These are phyloP conservation scores for Wasmannia auropunctata DNA, from an alignment of 1,140 invertebrate species.

Conservation along the genomic window DNA sequence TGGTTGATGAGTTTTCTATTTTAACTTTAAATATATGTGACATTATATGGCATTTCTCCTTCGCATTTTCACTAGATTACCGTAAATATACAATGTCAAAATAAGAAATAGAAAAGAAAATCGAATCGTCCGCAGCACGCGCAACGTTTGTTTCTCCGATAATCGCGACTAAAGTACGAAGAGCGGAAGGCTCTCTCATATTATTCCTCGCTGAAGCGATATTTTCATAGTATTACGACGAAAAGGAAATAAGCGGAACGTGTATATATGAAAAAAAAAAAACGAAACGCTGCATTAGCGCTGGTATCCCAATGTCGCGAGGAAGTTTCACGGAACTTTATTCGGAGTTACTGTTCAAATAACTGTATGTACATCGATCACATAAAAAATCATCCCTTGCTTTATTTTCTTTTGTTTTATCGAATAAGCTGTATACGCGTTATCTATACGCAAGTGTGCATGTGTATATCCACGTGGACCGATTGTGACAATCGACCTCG, in stretches of 20 bases:
- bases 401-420: slow-evolving; percentile 40
- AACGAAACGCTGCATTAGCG: slow-evolving; percentile 30
- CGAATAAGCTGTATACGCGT: slow-evolving; percentile 12
- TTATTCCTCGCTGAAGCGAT: slow-evolving; percentile 71
- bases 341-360: background rate
- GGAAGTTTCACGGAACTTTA: slow-evolving; percentile 22
- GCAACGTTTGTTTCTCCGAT: slow-evolving; percentile 62
- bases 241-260: slow-evolving; percentile 45
- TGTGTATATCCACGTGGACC: slow-evolving; percentile 1
- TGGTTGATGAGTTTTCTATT: background rate
- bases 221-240: slow-evolving; percentile 69
- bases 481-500: slow-evolving; percentile 52
- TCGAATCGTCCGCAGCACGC: slow-evolving; percentile 59
- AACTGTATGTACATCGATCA: background rate
- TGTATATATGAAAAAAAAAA: slow-evolving; percentile 12
- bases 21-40: background rate
- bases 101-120: slow-evolving; percentile 26
- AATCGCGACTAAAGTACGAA: slow-evolving; percentile 47
- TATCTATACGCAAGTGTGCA: slow-evolving; percentile 23
- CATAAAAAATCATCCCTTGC: background rate
- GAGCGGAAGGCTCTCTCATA: slow-evolving; percentile 37
- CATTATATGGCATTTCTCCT: slow-evolving; percentile 14
- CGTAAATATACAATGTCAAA: background rate
- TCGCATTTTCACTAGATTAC: slow-evolving; percentile 25
- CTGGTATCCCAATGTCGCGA: slow-evolving; percentile 50